These are phyloP conservation scores for Keiferia lycopersicella DNA, from an alignment of 2,888 invertebrate genomes.

Conservation along the genomic window DNA sequence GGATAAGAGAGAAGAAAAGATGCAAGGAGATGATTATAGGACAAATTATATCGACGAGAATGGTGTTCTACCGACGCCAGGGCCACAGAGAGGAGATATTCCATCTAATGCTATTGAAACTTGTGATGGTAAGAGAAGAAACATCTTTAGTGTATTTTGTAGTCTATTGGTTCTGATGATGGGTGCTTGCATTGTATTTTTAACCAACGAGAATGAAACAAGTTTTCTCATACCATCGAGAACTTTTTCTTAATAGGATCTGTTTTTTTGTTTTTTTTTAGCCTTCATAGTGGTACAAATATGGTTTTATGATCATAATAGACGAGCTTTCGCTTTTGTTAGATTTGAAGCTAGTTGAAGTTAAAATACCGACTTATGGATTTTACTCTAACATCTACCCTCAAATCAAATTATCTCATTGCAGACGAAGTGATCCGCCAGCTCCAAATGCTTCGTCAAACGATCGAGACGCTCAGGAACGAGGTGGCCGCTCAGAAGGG, in stretches of 20 bases:
- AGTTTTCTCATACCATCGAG: too few relatives aligned
- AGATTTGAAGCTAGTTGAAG: too few relatives aligned
- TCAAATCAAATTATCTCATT: conserved; percentile 22
- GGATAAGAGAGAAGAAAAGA: conserved; percentile 61
- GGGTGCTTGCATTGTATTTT: too few relatives aligned
- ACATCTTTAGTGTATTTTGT: too few relatives aligned
- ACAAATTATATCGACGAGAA: conserved; percentile 61
- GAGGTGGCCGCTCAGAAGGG: conserved; percentile 86
- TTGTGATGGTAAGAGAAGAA: conserved; percentile 63
- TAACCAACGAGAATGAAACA: too few relatives aligned
- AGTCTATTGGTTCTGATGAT: too few relatives aligned
- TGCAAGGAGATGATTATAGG: conserved; percentile 71
- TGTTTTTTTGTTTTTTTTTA: neutral
- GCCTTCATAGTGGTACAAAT: too few relatives aligned
- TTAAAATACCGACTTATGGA: too few relatives aligned
- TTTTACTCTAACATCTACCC: too few relatives aligned
- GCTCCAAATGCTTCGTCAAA: conserved; percentile 60
- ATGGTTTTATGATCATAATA: too few relatives aligned
- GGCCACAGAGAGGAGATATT: conserved; percentile 65
- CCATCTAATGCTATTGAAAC: conserved; percentile 69
- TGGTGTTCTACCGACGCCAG: conserved; percentile 47
- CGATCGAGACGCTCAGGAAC: conserved; percentile 81
- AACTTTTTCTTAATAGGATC: too few relatives aligned
- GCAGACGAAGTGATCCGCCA: conserved; percentile 70
- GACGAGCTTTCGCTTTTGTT: neutral